Evolutionary conservation across 1,140 invertebrate genomes (phyloP), one percentile per base, ranked within the genome.

Genomic region (Neoseiulus cucumeris): DNA sequence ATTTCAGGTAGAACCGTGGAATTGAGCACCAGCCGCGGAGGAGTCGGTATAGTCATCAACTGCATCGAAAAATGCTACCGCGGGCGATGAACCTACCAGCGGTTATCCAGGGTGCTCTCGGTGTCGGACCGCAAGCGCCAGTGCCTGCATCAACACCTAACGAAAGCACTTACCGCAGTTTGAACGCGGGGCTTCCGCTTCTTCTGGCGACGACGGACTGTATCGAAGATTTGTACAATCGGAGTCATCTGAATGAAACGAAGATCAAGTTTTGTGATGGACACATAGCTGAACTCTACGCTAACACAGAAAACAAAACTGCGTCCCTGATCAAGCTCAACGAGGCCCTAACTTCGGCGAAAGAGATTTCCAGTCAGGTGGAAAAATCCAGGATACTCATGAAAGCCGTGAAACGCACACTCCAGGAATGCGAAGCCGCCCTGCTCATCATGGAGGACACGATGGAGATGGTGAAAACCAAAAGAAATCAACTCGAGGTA

Each of bases 1-100:
- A n/a, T n/a, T n/a, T n/a, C n/a, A n/a, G n/a, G n/a, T n/a, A n/a
- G n/a, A n/a, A n/a, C n/a, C n/a, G n/a, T n/a, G n/a, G n/a, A n/a
- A n/a, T n/a, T n/a, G n/a, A n/a, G n/a, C n/a, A n/a, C n/a, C n/a
- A n/a, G n/a, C n/a, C n/a, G n/a, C n/a, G n/a, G n/a, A n/a, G n/a
- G n/a, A n/a, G n/a, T n/a, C n/a, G n/a, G n/a, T n/a, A n/a, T n/a
- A n/a, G n/a, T n/a, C n/a, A n/a, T n/a, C n/a, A n/a, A n/a, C n/a
- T n/a, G n/a, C n/a, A n/a, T n/a, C n/a, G n/a, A n/a, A 65, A 28
- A 41, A 65, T 65, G 47, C 47, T 65, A 20, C 22, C 64, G 28
- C 41, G 47, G 5, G 14, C 28, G 17, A 65, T 59, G 28, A 28
- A 42, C 17, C 22, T 42, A 20, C 41, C 41, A 4, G 64, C 64